Evolutionary conservation across 2,888 invertebrate genomes (phyloP).

Genomic region (Drosophila tripunctata): DNA sequence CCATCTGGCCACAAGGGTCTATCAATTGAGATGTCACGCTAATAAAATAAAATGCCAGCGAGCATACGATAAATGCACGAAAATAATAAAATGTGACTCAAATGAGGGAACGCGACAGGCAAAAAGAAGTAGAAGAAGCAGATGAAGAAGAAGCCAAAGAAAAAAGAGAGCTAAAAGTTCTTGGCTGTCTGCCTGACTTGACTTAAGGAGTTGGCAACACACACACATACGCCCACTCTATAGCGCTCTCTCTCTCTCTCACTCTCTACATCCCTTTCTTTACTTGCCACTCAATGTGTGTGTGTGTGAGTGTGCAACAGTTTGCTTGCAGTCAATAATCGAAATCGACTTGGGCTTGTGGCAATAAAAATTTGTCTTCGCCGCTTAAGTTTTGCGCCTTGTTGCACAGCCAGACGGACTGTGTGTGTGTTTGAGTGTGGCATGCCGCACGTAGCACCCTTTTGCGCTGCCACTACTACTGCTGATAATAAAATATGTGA

Average conservation of each 20-base stretch:
- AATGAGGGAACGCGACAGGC: conserved; percentile 70
- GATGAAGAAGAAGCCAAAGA: conserved; percentile 26
- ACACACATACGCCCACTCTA: background rate
- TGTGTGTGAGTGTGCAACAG: conserved; percentile 51
- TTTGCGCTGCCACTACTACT: conserved; percentile 9
- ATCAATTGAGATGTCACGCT: conserved; percentile 77
- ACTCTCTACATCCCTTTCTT: background rate
- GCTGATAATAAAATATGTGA: conserved; percentile 64
- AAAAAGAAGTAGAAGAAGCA: conserved; percentile 5
- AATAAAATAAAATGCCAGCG: conserved; percentile 77
- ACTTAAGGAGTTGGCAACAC: conserved; percentile 21
- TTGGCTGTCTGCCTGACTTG: conserved; percentile 30
- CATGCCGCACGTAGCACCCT: conserved; percentile 6
- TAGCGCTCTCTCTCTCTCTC: background rate
- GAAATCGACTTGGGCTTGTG: conserved; percentile 68
- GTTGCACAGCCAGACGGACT: conserved; percentile 58
- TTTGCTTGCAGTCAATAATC: conserved; percentile 73
- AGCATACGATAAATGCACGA: conserved; percentile 75
- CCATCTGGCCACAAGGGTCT: conserved; percentile 27
- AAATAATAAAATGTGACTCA: conserved; percentile 79
- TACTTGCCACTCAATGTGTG: conserved; percentile 2
- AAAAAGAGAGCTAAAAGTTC: too few relatives aligned
- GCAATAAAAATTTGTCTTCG: conserved; percentile 76
- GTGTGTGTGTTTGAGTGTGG: too few relatives aligned
- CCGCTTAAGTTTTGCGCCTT: conserved; percentile 71